Evolutionary conservation across 1,140 invertebrate species (phyloP).

Genomic region (Bombus picipes): DNA sequence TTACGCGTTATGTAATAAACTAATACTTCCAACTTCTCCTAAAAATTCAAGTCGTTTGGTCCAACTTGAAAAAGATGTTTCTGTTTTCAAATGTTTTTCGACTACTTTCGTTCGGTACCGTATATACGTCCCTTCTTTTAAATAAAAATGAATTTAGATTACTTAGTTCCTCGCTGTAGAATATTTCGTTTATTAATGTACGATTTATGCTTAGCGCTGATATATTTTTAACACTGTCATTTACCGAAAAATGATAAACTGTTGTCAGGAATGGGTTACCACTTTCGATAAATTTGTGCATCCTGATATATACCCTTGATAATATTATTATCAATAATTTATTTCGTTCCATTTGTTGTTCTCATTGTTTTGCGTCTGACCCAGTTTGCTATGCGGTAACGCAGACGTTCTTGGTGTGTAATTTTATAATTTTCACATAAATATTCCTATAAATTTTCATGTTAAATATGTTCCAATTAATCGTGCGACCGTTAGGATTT

Average conservation of each 20-base stretch:
- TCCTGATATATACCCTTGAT: background rate
- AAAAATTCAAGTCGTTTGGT: background rate
- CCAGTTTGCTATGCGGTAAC: too few species aligned
- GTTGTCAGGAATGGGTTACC: background rate
- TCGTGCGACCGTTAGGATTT: background rate
- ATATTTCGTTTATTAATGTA: background rate
- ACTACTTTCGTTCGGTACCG: background rate
- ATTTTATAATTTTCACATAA: background rate
- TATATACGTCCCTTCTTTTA: background rate
- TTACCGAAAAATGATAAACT: background rate
- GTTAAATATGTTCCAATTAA: background rate
- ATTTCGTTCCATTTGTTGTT: background rate
- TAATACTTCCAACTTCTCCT: too few species aligned
- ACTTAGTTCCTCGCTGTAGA: background rate
- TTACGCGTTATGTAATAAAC: too few species aligned
- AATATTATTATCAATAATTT: background rate
- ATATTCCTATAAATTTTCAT: background rate
- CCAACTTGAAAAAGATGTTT: too few species aligned
- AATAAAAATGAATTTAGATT: conserved; percentile 11
- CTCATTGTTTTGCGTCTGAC: background rate
- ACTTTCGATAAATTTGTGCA: background rate
- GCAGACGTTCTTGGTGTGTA: background rate
- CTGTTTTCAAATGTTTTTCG: too few species aligned
- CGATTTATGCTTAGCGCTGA: background rate
- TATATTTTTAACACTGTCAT: background rate